Conservation (phyloP, 2,113 vertebrate species). For the Rhinopithecus roxellana region DNA sequence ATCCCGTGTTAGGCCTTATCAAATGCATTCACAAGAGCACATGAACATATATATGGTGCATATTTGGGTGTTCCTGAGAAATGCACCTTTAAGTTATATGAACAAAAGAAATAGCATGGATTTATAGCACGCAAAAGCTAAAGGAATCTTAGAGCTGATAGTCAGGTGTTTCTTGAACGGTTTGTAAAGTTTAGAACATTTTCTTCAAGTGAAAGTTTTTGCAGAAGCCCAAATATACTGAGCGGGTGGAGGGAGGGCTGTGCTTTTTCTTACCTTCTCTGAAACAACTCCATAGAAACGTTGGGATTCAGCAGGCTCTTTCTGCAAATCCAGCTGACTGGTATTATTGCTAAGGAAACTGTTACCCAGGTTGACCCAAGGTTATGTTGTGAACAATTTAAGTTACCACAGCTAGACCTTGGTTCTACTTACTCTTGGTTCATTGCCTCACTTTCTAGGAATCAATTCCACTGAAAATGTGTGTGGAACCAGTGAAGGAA, state of each 20-base stretch:
- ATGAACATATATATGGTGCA: background rate
- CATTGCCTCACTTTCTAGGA: background rate
- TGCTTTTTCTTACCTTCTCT: background rate
- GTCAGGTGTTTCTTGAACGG: background rate
- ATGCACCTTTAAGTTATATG: background rate
- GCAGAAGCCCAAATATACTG: background rate
- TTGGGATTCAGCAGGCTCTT: background rate
- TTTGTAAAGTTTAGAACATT: background rate
- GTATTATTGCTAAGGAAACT: background rate
- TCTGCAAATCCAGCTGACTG: background rate
- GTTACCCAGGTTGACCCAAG: background rate
- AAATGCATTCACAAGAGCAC: background rate
- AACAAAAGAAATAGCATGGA: background rate
- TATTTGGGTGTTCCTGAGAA: background rate
- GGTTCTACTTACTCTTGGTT: background rate
- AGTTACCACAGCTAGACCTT: background rate
- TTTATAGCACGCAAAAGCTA: background rate
- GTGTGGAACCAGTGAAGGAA: background rate
- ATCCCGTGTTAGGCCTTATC: background rate
- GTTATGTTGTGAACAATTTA: background rate
- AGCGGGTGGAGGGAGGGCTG: fast-evolving
- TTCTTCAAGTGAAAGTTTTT: background rate
- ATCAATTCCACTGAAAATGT: background rate
- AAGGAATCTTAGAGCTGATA: background rate
- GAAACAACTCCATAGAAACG: background rate